Conservation (phyloP, 2,888 invertebrate species). For the Chalcis sispes region DNA sequence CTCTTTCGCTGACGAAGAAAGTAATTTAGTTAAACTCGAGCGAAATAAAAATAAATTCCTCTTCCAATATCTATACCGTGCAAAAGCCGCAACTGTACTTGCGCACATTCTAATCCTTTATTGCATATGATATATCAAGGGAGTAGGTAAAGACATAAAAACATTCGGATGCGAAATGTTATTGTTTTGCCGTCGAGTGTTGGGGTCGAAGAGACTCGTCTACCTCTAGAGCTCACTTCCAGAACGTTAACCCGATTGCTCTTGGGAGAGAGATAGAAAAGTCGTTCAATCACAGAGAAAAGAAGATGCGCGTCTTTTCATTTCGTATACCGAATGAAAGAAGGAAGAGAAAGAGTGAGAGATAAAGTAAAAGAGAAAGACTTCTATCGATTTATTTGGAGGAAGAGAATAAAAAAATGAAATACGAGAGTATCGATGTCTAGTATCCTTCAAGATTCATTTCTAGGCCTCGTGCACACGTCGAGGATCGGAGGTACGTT, state of each 20-base stretch:
- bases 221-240: constrained; percentile 35
- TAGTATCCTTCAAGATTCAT: constrained; percentile 29
- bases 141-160: not conserved
- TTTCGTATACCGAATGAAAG: not conserved
- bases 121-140: not conserved
- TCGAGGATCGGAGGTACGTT: not conserved
- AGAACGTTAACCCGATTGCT: constrained; percentile 38
- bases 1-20: too few species aligned
- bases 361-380: not conserved
- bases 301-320: constrained; percentile 37
- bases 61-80: too few species aligned
- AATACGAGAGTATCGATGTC: constrained; percentile 37
- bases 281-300: constrained; percentile 31
- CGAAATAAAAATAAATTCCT: too few species aligned
- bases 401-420: constrained; percentile 41
- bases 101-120: not conserved
- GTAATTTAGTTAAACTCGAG: too few species aligned
- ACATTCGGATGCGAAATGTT: constrained; percentile 21
- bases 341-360: not conserved
- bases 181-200: constrained; percentile 30
- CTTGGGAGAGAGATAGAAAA: constrained; percentile 11
- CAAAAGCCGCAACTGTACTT: too few species aligned
- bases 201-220: constrained; percentile 20
- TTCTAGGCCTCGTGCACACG: constrained; percentile 22
- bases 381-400: constrained; percentile 21